Percentiles rank a stretch among this genome's conserved stretches.
Evolutionary conservation across 2,113 vertebrate species (phyloP).

Genomic region (Gorsachius goisagi): DNA sequence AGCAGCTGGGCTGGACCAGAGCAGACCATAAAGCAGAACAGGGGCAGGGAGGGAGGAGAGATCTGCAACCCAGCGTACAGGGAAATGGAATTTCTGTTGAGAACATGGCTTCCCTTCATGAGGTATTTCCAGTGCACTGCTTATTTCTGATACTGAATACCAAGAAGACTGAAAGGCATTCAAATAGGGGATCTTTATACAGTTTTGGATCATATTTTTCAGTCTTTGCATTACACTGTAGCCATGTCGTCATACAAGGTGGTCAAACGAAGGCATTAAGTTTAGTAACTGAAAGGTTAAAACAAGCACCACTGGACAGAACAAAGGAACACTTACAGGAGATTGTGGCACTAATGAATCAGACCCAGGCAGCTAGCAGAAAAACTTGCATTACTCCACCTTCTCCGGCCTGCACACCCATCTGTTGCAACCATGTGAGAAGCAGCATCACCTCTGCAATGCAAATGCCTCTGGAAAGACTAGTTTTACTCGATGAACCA

Average conservation of each 20-base stretch:
- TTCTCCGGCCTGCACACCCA: not conserved
- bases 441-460: not conserved
- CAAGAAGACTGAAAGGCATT: not conserved
- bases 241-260: not conserved
- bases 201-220: not conserved
- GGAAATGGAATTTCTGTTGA: not conserved
- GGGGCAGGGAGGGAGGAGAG: not conserved
- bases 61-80: not conserved
- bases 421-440: conserved; percentile 23
- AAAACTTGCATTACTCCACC: not conserved
- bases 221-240: not conserved
- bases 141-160: not conserved
- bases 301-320: not conserved
- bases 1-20: not conserved
- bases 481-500: conserved; percentile 24
- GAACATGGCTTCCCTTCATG: not conserved
- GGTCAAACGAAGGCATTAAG: not conserved
- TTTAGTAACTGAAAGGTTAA: not conserved
- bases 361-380: not conserved
- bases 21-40: not conserved
- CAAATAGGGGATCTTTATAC: not conserved
- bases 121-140: not conserved
- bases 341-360: not conserved
- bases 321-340: not conserved
- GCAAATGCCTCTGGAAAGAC: conserved; percentile 43